A percentile compares a stretch with the other conserved stretches of the same genome.
Conservation (phyloP, 2,797 vertebrate genomes). For the Loriculus beryllinus region DNA sequence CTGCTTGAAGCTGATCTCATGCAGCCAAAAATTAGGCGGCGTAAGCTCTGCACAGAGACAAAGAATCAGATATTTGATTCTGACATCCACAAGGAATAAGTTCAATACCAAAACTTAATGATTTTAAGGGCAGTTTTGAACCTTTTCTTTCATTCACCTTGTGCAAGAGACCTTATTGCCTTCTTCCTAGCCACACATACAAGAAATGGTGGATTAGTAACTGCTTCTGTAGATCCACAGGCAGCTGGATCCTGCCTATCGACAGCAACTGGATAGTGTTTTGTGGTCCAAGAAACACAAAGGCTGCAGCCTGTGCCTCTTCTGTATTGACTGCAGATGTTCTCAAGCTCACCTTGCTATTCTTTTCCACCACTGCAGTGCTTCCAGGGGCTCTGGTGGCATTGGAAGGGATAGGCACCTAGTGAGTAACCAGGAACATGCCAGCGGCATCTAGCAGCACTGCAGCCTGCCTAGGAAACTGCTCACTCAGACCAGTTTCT, state of each 20-base stretch:
- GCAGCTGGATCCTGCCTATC: no score
- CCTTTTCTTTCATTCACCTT: neutral
- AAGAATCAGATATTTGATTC: neutral
- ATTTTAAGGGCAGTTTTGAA: neutral
- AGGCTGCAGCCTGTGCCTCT: neutral
- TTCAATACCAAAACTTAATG: neutral
- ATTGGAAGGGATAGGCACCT: neutral
- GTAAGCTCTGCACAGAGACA: neutral
- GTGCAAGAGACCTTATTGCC: neutral
- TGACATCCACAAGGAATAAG: neutral
- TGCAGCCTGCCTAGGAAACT: neutral
- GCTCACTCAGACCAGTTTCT: neutral
- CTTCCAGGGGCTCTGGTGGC: neutral
- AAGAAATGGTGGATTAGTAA: neutral
- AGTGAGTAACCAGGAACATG: neutral
- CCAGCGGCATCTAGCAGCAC: neutral
- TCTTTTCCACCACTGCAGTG: accelerated
- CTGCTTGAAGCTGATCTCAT: neutral
- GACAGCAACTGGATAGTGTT: neutral
- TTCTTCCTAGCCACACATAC: neutral
- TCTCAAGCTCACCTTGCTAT: neutral
- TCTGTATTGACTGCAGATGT: neutral
- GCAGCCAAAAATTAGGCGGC: neutral
- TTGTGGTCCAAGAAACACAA: neutral
- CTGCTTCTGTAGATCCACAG: neutral